These are phyloP conservation scores for Galendromus occidentalis DNA, from an alignment of 1,140 invertebrate genomes.

Conservation along the genomic window DNA sequence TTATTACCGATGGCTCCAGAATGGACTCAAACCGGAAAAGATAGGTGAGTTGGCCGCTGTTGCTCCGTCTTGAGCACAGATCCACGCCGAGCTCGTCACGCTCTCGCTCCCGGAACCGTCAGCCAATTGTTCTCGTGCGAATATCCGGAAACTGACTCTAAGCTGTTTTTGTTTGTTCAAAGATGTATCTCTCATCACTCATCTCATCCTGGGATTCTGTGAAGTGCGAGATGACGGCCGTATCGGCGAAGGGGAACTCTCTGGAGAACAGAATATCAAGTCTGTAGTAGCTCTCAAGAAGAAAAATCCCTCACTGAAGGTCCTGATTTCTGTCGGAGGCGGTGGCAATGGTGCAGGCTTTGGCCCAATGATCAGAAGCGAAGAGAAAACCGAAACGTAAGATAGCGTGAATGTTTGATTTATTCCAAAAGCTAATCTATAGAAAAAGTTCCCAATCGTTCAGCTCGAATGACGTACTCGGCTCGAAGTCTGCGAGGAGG, in stretches of 20 bases:
- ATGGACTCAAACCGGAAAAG: not conserved
- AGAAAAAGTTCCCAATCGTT: too few species aligned
- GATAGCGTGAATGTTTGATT: not conserved
- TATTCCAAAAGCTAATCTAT: not conserved
- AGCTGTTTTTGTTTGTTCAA: not conserved
- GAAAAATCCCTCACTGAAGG: slow-evolving; percentile 44
- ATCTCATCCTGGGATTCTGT: slow-evolving; percentile 1
- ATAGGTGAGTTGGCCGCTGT: not conserved
- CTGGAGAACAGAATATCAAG: slow-evolving; percentile 27
- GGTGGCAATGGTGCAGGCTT: slow-evolving; percentile 38
- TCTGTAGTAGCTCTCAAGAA: slow-evolving; percentile 39
- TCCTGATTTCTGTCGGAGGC: slow-evolving; percentile 52
- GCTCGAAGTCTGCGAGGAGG: too few species aligned
- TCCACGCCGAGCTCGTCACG: too few species aligned
- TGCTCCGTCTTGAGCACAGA: too few species aligned
- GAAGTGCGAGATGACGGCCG: not conserved
- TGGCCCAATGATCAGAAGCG: slow-evolving; percentile 23
- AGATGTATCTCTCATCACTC: slow-evolving; percentile 3
- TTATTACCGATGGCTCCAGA: slow-evolving; percentile 4
- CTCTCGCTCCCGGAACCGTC: too few species aligned
- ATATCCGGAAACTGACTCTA: not conserved
- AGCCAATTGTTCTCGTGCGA: too few species aligned
- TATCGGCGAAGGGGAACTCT: not conserved
- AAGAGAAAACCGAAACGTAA: not conserved
- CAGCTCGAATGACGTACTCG: too few species aligned